Evolutionary conservation across 2,797 vertebrate species (phyloP).

Genomic region (Garrulus glandarius): DNA sequence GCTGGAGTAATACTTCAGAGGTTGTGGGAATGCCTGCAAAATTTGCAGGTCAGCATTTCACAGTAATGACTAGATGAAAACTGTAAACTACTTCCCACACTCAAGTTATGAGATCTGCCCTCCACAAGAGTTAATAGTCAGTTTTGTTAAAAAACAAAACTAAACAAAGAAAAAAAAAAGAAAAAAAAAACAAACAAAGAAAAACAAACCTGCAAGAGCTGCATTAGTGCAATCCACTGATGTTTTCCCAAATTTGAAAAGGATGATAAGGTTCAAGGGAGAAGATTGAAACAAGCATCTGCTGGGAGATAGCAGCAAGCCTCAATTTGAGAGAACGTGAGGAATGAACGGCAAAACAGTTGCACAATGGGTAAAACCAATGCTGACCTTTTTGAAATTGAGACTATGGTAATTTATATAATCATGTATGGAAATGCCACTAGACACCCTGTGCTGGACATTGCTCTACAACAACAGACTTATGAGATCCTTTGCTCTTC

Average conservation of each 20-base stretch:
- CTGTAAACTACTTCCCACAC: constrained; percentile 17
- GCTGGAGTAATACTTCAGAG: not conserved
- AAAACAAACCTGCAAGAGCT: not conserved
- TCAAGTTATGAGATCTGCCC: not conserved
- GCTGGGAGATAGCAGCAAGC: not conserved
- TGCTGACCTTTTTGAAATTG: not conserved
- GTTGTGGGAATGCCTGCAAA: not conserved
- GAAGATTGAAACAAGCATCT: not conserved
- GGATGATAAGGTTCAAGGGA: not conserved
- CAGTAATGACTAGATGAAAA: constrained; percentile 17
- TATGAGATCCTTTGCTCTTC: not conserved
- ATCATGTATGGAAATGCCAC: not conserved
- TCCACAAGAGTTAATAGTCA: not conserved
- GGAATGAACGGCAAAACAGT: not conserved
- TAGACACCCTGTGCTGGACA: not conserved
- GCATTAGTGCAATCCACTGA: not conserved
- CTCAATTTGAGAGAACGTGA: not conserved
- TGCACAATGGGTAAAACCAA: not conserved
- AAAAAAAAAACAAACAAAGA: not conserved
- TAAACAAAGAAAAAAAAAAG: not conserved
- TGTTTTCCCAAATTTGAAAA: not conserved
- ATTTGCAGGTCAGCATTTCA: constrained; percentile 39
- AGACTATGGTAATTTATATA: not conserved
- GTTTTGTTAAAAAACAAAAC: not conserved
- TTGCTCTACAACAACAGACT: not conserved